Percentiles rank a stretch among this genome's conserved stretches.
Conservation (phyloP, 37 sponge, comb jelly and placozoan genomes). For the Petrosia ficiformis region DNA sequence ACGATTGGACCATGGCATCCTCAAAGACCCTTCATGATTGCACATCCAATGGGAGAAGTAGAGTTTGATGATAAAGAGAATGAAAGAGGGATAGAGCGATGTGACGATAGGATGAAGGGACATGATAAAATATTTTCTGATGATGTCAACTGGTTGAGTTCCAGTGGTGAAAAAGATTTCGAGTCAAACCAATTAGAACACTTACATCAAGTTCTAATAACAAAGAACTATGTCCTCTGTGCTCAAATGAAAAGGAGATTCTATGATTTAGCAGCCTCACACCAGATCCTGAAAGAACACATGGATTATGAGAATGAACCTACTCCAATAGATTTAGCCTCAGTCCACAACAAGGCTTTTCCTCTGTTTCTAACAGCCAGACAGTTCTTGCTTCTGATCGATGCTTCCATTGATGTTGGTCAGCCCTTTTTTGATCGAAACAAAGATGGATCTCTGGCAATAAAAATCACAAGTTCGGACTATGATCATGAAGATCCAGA, state of each 20-base stretch:
- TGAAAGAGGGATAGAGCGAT: background rate
- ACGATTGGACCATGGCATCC: conserved; percentile 3
- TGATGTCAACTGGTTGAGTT: background rate
- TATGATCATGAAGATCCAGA: conserved; percentile 35
- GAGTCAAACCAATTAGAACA: background rate
- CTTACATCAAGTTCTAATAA: conserved; percentile 58
- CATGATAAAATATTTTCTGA: background rate
- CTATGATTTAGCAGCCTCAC: conserved; percentile 24
- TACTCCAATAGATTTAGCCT: conserved; percentile 16
- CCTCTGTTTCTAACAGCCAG: conserved; percentile 59
- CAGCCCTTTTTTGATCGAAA: conserved; percentile 33
- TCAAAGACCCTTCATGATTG: conserved; percentile 8
- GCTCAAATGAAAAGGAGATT: conserved; percentile 50
- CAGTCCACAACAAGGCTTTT: conserved; percentile 6
- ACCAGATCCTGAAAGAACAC: conserved; percentile 14
- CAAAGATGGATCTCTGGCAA: conserved; percentile 8
- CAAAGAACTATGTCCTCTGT: conserved; percentile 60
- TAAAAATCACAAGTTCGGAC: conserved; percentile 21
- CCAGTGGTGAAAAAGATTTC: background rate
- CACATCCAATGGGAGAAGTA: background rate
- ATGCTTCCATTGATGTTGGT: conserved; percentile 16
- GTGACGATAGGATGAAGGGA: background rate
- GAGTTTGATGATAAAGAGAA: background rate
- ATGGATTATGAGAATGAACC: conserved; percentile 14
- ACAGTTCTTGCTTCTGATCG: conserved; percentile 49